Base-by-base conservation (phyloP, 2,113 vertebrate species). In the Clupea harengus region DNA sequence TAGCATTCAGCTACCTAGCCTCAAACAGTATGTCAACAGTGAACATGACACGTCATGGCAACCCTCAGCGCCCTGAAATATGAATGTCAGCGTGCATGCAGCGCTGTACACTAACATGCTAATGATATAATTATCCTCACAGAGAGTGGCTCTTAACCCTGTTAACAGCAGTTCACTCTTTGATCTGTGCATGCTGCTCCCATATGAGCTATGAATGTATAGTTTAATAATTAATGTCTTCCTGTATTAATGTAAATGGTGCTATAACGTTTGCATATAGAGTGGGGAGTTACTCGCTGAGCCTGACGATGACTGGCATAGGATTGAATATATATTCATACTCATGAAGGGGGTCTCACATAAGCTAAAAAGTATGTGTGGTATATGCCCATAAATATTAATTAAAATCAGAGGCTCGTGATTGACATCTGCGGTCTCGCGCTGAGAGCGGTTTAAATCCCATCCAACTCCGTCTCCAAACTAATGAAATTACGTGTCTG, bases 111-210 rank as follows among this genome's bases (percentile, higher is more conserved):
- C 32, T 17, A 39, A 39, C 28, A 78, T 78, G 72, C 15, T 78
- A 39, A 78, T 78, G 72, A 78, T 44, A 39, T 78, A 78, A 78
- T 78, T 78, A 78, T 78, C 72, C 72, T 15, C 28, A 78, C 11
- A 78, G 13, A 39, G 32, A 32, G 11, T 78, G 72, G 25, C 72
- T 39, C 13, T 78, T 78, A 78, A 78, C 72, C 72, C 32, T 78
- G 72, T 32, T 78, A 39, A 78, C 72, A 78, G 28, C 18, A 5
- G 18, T 5, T 54, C 52, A 2, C 15, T 5, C 15, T 54, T 13
- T 54, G 18, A 54, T 54, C 18, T 54, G 39, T 39, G 39, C 39
- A 39, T 39, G 39, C 39, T 39, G 39, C 39, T 39, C 39, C 39
- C 39, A 39, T 39, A 39, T 39, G 67, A 28, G 28, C 28, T 3